phyloP scores from a whole-genome alignment of 2,113 vertebrate genomes.

The Pedetes capensis region DNA sequence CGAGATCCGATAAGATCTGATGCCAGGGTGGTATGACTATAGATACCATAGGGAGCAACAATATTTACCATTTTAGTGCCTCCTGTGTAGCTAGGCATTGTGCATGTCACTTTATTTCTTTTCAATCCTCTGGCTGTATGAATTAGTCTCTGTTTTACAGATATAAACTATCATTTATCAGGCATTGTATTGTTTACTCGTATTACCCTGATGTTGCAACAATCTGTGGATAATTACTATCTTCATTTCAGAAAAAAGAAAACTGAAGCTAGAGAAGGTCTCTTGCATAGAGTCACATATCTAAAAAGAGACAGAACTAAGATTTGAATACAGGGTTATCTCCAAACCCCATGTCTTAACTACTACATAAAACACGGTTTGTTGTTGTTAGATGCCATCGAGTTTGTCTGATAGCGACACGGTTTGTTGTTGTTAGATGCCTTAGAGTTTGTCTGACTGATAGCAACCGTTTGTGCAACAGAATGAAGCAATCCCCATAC shows the following conservation, averaged over 20 bases:
- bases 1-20: too few relatives aligned
- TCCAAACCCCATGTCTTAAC: background rate
- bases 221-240: background rate
- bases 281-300: background rate
- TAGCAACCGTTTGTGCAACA: too few relatives aligned
- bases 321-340: background rate
- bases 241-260: slow-evolving; percentile 25
- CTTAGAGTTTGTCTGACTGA: too few relatives aligned
- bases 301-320: background rate
- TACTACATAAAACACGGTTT: background rate
- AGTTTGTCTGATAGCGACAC: too few relatives aligned
- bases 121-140: background rate
- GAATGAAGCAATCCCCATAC: too few relatives aligned
- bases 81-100: background rate
- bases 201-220: background rate
- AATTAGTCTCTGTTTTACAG: background rate
- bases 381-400: too few relatives aligned
- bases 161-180: background rate
- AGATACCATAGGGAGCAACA: background rate
- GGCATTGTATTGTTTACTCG: background rate
- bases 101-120: background rate
- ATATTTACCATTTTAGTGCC: background rate
- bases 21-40: too few relatives aligned
- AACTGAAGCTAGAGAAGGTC: background rate
- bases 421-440: too few relatives aligned